Conservation (phyloP, 2,797 vertebrate species). For the Bradypodion ventrale region DNA sequence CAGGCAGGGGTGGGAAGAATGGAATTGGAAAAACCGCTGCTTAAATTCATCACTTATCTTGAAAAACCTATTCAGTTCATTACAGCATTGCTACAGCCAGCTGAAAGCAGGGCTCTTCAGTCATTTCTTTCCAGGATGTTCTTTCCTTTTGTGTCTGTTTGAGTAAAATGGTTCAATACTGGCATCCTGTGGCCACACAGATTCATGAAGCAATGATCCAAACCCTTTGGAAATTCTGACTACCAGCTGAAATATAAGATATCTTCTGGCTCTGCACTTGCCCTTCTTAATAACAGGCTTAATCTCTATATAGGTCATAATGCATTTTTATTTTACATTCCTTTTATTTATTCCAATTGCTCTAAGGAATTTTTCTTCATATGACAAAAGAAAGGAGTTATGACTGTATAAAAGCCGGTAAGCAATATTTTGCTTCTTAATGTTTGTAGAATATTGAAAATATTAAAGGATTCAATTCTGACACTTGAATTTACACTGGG, state of each 20-base stretch:
- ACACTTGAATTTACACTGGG: not conserved
- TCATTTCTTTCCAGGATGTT: slow-evolving; percentile 61
- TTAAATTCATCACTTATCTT: no score
- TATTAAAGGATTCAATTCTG: not conserved
- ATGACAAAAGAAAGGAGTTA: not conserved
- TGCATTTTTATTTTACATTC: slow-evolving; percentile 11
- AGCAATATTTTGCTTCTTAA: not conserved
- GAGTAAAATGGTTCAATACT: slow-evolving; percentile 75
- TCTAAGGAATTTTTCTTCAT: slow-evolving; percentile 1
- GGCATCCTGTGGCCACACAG: slow-evolving; percentile 78
- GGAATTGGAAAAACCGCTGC: no score
- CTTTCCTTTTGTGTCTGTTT: slow-evolving; percentile 46
- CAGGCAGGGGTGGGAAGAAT: no score
- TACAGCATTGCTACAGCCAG: slow-evolving; percentile 44
- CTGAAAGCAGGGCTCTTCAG: slow-evolving; percentile 41
- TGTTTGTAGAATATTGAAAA: slow-evolving; percentile 1
- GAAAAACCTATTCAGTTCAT: no score
- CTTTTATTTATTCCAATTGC: slow-evolving; percentile 31
- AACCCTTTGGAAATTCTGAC: slow-evolving; percentile 37
- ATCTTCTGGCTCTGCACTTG: slow-evolving; percentile 2
- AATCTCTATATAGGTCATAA: not conserved
- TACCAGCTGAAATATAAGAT: slow-evolving; percentile 35
- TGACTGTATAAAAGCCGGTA: not conserved
- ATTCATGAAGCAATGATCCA: slow-evolving; percentile 51
- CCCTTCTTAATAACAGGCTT: not conserved